phyloP scores from a whole-genome alignment of 2,797 vertebrate species.

The Luscinia luscinia region DNA sequence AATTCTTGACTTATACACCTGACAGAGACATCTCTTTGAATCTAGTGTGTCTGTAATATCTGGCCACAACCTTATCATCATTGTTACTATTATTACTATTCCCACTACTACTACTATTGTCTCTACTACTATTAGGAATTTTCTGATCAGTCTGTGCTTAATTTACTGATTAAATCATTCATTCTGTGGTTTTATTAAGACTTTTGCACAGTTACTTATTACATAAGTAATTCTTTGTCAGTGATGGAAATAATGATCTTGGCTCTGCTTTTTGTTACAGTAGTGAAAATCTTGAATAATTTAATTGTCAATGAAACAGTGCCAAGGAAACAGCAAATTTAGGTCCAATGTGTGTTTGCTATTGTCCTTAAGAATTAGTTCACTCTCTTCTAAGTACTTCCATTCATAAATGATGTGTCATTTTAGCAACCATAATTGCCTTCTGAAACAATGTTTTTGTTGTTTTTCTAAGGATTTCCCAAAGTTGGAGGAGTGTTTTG shows the following conservation, averaged over 20 bases:
- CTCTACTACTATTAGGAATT: not conserved
- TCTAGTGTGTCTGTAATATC: not conserved
- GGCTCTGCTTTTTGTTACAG: slow-evolving; percentile 9
- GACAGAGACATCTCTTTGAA: not conserved
- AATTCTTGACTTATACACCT: not conserved
- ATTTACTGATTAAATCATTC: not conserved
- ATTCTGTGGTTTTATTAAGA: not conserved
- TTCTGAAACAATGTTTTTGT: slow-evolving; percentile 56
- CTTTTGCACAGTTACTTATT: not conserved
- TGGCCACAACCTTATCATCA: not conserved
- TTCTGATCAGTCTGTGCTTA: not conserved
- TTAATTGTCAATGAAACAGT: not conserved
- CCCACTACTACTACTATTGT: not conserved
- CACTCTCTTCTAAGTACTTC: slow-evolving; percentile 22
- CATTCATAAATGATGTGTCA: slow-evolving; percentile 49
- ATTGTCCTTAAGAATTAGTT: slow-evolving; percentile 36
- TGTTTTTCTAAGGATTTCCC: slow-evolving; percentile 61
- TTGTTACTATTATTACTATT: not conserved
- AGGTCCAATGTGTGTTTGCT: not conserved
- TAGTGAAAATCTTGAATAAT: not conserved
- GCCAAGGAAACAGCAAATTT: slow-evolving; percentile 19
- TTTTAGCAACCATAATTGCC: slow-evolving; percentile 41
- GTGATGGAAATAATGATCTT: not conserved
- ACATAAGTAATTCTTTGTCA: not conserved
- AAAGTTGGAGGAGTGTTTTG: slow-evolving; percentile 35